Base-by-base conservation (phyloP, 2,797 vertebrate species). In the Eleutherodactylus coqui region DNA sequence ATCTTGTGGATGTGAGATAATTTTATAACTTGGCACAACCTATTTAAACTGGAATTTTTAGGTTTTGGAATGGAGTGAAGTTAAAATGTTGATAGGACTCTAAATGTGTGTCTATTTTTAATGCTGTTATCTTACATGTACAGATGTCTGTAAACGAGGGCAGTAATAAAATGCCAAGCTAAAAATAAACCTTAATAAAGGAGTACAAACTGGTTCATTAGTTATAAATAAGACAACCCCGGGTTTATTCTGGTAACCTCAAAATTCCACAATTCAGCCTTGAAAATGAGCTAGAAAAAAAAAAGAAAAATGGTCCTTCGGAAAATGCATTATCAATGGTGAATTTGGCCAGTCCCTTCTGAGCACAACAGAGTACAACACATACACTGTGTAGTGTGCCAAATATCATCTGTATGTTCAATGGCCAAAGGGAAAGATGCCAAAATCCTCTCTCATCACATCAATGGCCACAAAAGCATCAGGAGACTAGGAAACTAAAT, bases 281-380 rank as follows among this genome's bases (percentile, higher is more conserved):
- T 51, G 16, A 82, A 70, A 82, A 69, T 24, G 10, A 60, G 7
- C 27, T 58, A 55, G 53, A 85, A 89, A 89, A 38, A 51, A 2
- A 81, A 64, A n/a, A n/a, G n/a, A 47, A 55, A 2, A 81, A 64
- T 75, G 58, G 45, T 80, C 91, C 64, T 43, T 0, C 11, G 90
- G 86, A 88, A 90, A 91, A 89, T 29, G 41, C 83, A 53, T 51
- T 82, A 89, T 41, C 86, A 90, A 91, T 4, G 75, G 88, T 53
- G 70, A 16, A 79, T 69, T 58, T 91, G 75, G 80, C 80, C 82
- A 88, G 83, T 32, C 45, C 77, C 38, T 0, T 0, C 84, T 75
- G 76, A 82, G 79, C 87, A 75, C 69, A 5, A 58, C 36, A 75
- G 19, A 78, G 55, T 34, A 92, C 89, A 93, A 89, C 86, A 88